Evolutionary conservation across 2,113 vertebrate genomes (phyloP).

Genomic region (Channa maculata): DNA sequence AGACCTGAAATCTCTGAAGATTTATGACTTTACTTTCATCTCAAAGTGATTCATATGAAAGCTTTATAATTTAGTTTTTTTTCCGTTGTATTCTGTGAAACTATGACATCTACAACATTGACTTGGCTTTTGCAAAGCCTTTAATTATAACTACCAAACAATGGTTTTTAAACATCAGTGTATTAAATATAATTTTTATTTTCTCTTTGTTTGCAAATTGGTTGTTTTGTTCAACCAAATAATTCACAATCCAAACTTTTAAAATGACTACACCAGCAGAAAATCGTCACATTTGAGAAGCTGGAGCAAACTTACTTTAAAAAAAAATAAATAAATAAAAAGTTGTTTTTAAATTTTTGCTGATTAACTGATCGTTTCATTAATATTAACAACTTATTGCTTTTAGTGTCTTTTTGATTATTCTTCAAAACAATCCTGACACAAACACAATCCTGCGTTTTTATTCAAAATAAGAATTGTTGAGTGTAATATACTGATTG

Average conservation of each 20-base stretch:
- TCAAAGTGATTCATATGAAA: not conserved
- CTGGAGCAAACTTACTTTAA: not conserved
- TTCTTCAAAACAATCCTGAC: too few relatives aligned
- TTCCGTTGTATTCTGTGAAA: not conserved
- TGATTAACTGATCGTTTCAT: too few relatives aligned
- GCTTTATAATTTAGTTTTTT: too few relatives aligned
- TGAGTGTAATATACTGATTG: too few relatives aligned
- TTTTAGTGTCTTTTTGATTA: not conserved
- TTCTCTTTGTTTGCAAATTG: not conserved
- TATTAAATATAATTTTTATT: too few relatives aligned
- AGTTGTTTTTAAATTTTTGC: not conserved
- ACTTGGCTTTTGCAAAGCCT: not conserved
- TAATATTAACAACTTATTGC: not conserved
- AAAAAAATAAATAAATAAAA: too few relatives aligned
- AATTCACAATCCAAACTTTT: not conserved
- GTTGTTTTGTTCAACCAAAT: not conserved
- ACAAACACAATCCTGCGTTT: too few relatives aligned
- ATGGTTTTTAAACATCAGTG: too few relatives aligned
- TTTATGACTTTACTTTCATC: conserved; percentile 7
- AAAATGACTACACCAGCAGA: too few relatives aligned
- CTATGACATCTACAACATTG: not conserved
- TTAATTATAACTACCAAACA: not conserved
- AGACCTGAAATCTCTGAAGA: not conserved
- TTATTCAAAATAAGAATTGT: too few relatives aligned
- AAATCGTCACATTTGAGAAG: not conserved